These are phyloP conservation scores for Plectrocnemia conspersa DNA, from an alignment of 1,140 invertebrate genomes.

Conservation along the genomic window DNA sequence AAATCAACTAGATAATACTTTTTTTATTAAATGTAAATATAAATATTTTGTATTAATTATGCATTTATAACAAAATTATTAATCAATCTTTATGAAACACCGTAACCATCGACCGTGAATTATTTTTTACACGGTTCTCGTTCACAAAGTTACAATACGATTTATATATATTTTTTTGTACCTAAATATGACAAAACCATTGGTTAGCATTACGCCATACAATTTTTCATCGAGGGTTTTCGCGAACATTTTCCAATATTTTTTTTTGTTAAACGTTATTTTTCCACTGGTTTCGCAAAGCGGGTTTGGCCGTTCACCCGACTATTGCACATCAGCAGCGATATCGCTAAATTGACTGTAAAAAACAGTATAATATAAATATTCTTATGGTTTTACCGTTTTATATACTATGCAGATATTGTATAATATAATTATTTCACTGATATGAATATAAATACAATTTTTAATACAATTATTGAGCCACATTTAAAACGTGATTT, in stretches of 20 bases:
- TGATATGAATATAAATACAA: too few species aligned
- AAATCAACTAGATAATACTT: background rate
- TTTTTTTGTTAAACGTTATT: too few species aligned
- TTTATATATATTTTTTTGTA: constrained; percentile 13
- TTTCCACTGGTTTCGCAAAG: constrained; percentile 16
- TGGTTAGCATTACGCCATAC: background rate
- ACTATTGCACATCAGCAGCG: constrained; percentile 14
- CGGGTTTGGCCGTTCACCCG: constrained; percentile 14
- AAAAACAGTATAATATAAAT: constrained; percentile 8
- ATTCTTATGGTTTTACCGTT: too few species aligned
- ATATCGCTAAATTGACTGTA: constrained; percentile 12
- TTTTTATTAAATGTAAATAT: background rate
- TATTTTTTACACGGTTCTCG: background rate
- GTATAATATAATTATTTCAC: too few species aligned
- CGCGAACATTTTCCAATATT: constrained; percentile 20
- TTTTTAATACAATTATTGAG: too few species aligned
- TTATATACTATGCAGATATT: too few species aligned
- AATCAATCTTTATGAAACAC: too few species aligned
- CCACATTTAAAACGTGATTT: too few species aligned
- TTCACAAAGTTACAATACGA: too few species aligned
- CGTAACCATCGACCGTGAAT: constrained; percentile 15
- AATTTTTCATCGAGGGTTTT: constrained; percentile 18
- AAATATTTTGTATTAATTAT: background rate
- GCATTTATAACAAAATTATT: too few species aligned
- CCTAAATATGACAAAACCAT: constrained; percentile 1